These are phyloP conservation scores for Drosophila stalkeri DNA, from an alignment of 2,888 invertebrate genomes.

Conservation along the genomic window DNA sequence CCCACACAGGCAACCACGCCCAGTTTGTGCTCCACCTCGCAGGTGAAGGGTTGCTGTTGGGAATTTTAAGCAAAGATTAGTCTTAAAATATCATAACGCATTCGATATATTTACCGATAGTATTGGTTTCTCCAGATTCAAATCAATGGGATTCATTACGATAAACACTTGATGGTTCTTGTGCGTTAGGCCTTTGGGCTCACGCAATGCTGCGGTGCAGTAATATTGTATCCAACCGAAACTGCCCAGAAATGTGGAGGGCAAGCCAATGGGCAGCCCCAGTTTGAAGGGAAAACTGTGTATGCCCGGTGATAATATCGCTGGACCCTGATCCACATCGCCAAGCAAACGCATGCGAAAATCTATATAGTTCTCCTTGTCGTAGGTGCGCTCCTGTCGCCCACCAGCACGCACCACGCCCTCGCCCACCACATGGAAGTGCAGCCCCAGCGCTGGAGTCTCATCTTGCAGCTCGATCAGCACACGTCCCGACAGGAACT, in stretches of 20 bases:
- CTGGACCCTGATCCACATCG: slow-evolving; percentile 93
- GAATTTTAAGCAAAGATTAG: background rate
- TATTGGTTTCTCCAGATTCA: slow-evolving; percentile 95
- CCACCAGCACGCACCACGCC: slow-evolving; percentile 94
- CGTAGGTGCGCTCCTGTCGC: slow-evolving; percentile 93
- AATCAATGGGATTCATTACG: slow-evolving; percentile 97
- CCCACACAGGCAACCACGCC: slow-evolving; percentile 93
- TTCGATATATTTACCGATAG: slow-evolving; percentile 89
- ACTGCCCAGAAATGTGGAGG: slow-evolving; percentile 96
- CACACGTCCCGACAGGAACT: slow-evolving; percentile 96
- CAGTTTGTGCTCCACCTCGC: slow-evolving; percentile 95
- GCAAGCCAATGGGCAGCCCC: slow-evolving; percentile 94
- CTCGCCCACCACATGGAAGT: slow-evolving; percentile 97
- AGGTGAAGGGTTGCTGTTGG: slow-evolving; percentile 93
- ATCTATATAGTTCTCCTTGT: slow-evolving; percentile 97
- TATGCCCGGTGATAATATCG: slow-evolving; percentile 95
- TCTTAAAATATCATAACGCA: slow-evolving; percentile 59
- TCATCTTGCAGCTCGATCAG: slow-evolving; percentile 97
- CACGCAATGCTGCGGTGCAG: slow-evolving; percentile 95
- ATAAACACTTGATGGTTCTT: slow-evolving; percentile 99
- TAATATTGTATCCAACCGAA: slow-evolving; percentile 98
- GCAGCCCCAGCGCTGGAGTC: slow-evolving; percentile 95
- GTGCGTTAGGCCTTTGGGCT: slow-evolving; percentile 93
- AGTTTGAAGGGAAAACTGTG: slow-evolving; percentile 98
- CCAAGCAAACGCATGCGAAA: slow-evolving; percentile 96